Conservation (phyloP, 2,113 vertebrate species). For the Tupaia chinensis region DNA sequence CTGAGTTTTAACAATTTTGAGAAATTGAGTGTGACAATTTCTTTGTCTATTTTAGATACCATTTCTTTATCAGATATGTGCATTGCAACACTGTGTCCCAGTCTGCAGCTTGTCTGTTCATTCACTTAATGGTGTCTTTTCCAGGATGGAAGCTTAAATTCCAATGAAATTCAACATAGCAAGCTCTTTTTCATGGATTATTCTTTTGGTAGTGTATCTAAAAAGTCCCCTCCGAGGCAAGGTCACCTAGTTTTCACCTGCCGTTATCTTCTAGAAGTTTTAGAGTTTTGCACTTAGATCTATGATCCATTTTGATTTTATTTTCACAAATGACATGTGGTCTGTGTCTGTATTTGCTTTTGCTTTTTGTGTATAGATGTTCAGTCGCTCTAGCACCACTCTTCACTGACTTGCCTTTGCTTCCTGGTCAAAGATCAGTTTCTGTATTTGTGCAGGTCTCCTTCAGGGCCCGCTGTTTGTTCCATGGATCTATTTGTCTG, state of each 20-base stretch:
- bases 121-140: background rate
- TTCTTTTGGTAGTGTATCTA: accelerated
- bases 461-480: background rate
- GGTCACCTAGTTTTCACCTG: background rate
- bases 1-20: background rate
- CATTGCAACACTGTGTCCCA: background rate
- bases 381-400: background rate
- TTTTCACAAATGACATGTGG: background rate
- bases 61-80: accelerated
- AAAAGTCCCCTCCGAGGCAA: background rate
- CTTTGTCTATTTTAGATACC: background rate
- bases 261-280: background rate
- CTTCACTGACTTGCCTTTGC: background rate
- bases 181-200: background rate
- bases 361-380: background rate
- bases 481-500: accelerated
- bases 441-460: accelerated
- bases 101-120: background rate
- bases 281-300: background rate
- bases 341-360: background rate
- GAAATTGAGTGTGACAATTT: background rate
- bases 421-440: no score
- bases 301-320: background rate
- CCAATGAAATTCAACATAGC: background rate
- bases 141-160: background rate